These are phyloP conservation scores for Pangasius mekongensis DNA, from an alignment of 2,797 vertebrate genomes.

Conservation along the genomic window DNA sequence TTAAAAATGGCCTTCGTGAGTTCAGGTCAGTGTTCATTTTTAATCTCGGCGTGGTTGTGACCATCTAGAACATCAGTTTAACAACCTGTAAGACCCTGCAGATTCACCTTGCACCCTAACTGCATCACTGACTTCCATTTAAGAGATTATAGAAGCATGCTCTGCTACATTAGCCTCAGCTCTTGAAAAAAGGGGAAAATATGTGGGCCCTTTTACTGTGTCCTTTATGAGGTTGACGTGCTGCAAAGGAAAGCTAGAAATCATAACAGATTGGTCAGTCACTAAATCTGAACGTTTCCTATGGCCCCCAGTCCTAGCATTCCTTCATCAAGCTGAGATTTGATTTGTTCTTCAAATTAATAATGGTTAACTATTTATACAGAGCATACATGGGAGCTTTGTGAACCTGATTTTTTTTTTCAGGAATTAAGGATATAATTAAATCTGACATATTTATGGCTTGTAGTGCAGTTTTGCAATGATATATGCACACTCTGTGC, in stretches of 20 bases:
- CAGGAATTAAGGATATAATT: conserved; percentile 43
- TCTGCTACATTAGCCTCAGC: conserved; percentile 6
- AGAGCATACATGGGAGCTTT: conserved; percentile 45
- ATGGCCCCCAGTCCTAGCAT: neutral
- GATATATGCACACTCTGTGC: neutral
- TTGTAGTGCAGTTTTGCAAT: neutral
- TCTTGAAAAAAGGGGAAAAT: neutral
- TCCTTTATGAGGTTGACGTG: neutral
- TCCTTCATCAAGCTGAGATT: conserved; percentile 24
- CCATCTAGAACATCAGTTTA: neutral
- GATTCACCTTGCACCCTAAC: conserved; percentile 8
- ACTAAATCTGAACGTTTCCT: conserved; percentile 1
- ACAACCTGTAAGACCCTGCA: neutral
- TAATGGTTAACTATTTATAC: conserved; percentile 48
- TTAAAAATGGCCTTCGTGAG: neutral
- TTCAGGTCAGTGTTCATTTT: neutral
- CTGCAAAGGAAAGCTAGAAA: neutral
- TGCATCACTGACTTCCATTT: conserved; percentile 18
- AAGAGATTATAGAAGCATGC: conserved; percentile 14
- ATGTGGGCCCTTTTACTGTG: neutral
- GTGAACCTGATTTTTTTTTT: conserved; percentile 31
- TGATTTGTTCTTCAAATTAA: conserved; percentile 22
- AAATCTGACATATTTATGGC: conserved; percentile 1
- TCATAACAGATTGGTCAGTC: conserved; percentile 12
- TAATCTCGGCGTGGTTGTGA: conserved; percentile 1